Evolutionary conservation across 2,888 invertebrate species (phyloP).

Genomic region (Drosophila vallismaia): DNA sequence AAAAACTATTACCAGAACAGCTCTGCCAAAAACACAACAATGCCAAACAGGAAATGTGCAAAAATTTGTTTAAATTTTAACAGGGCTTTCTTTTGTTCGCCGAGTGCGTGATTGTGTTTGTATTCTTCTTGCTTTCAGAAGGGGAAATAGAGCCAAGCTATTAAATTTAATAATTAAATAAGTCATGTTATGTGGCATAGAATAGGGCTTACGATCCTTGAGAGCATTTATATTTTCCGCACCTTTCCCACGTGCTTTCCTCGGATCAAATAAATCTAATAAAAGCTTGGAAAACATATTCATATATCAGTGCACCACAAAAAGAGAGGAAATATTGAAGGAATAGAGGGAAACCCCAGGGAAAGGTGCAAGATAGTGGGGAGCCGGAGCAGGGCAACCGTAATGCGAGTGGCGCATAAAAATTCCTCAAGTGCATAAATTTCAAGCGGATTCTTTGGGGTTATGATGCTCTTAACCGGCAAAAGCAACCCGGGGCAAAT

Average conservation of each 20-base stretch:
- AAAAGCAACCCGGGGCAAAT: slow-evolving; percentile 13
- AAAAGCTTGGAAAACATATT: slow-evolving; percentile 65
- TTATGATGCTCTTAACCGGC: slow-evolving; percentile 49
- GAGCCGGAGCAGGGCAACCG: not conserved
- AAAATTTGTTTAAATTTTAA: slow-evolving; percentile 75
- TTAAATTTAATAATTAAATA: slow-evolving; percentile 11
- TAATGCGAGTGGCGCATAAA: slow-evolving; percentile 45
- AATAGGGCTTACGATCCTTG: not conserved
- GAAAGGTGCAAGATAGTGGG: not conserved
- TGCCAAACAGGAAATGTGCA: slow-evolving; percentile 62
- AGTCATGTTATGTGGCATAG: not conserved
- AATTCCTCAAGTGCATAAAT: slow-evolving; percentile 76
- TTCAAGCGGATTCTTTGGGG: slow-evolving; percentile 56
- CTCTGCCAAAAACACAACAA: slow-evolving; percentile 33
- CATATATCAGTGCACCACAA: slow-evolving; percentile 56
- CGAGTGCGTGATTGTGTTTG: slow-evolving; percentile 49
- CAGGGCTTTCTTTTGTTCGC: not conserved
- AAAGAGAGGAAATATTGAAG: slow-evolving; percentile 6
- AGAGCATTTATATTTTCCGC: not conserved
- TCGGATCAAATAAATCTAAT: slow-evolving; percentile 58
- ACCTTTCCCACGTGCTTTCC: not conserved
- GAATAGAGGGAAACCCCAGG: not conserved
- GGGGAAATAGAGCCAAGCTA: not conserved
- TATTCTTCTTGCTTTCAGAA: slow-evolving; percentile 55
- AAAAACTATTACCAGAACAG: slow-evolving; percentile 8